Evolutionary conservation across 2,113 vertebrate genomes (phyloP), one percentile per base, ranked within the genome.

Genomic region (Bubo scandiacus): DNA sequence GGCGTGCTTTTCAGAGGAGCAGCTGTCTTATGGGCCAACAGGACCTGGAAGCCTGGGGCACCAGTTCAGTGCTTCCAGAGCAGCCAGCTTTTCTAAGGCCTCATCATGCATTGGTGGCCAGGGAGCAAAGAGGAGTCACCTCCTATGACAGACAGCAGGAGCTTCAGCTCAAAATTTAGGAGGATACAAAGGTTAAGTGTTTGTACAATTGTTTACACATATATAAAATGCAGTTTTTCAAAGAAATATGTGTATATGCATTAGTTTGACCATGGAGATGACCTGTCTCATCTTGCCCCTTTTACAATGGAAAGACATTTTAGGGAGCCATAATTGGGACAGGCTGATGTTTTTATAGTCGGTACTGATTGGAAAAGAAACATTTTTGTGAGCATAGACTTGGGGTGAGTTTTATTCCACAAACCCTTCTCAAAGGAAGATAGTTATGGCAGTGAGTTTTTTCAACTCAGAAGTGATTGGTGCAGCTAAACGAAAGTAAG

Each of bases 11-110:
- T 91, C 52, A 34, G 32, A 58, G 66, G 34, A 68, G 30, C 2
- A 1, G 3, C 30, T n/a, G 20, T 49, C 29, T 86, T 14, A 3
- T 59, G 1, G 1, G 16, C n/a, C 7, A 3, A 21, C 34, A 55
- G 43, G 47, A 68, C 27, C 57, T 38, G 27, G 30, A 92, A 71
- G 23, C 9, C 9, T 22, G 21, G 18, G 38, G 38, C 43, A 57
- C 30, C 30, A 67, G 5, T 45, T 29, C 21, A 16, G 10, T 43
- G 22, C 29, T 84, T 13, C 29, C 59, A 47, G 11, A 84, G 27
- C 23, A 34, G 7, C 13, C 45, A 38, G 23, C 12, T 96, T 70
- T 71, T 58, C 45, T 54, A 49, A 88, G 38, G 9, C 25, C 13
- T 59, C 7, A 0, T 83, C 47, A 15, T 63, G 23, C 5, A 7